Evolutionary conservation across 2,797 vertebrate genomes (phyloP), one percentile per base, ranked within the genome.

Genomic region (Muscicapa striata): DNA sequence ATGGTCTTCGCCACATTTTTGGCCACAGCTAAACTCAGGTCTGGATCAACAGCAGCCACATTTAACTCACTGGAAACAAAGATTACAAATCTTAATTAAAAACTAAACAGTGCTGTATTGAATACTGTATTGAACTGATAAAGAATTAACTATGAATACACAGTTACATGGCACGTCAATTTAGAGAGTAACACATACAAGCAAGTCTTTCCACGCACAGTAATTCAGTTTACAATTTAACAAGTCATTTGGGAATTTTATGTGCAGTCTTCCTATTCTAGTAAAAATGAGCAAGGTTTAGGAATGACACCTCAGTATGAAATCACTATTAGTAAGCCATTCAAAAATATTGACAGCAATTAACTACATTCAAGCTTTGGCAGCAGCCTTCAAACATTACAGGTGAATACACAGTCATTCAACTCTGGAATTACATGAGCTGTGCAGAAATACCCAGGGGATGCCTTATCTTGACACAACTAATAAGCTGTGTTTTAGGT

Each of bases 1-100:
- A 99, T 97, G 20, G 99, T 99, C 98, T 99, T 99, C 62, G 98
- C 98, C 43, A 99, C 98, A 2, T 99, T 99, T 98, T 98, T 99
- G 81, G 99, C 98, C 64, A 99, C 99, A 36, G 99, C 98, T 87
- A 98, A 96, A 55, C 98, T 98, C 43, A 99, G 98, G 90, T 98
- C 97, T 70, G 98, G 97, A 97, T 99, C 99, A 67, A 99, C 98
- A 36, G 98, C 97, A 36, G 99, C 98, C 68, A 99, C 98, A 12
- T 99, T 99, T 84, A 99, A 97, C 97, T 99, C 99, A 95, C 99
- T 99, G 96, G 61, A 97, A 95, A 96, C 54, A 90, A 85, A 95
- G 46, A 76, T 87, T 21, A 96, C 36, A 96, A 94, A 97, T 40
- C 32, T 74, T 40, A 77, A 87, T 92, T 87, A 94, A 26, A 46